Base-by-base conservation (phyloP, 2,113 vertebrate species). In the Tupaia chinensis region DNA sequence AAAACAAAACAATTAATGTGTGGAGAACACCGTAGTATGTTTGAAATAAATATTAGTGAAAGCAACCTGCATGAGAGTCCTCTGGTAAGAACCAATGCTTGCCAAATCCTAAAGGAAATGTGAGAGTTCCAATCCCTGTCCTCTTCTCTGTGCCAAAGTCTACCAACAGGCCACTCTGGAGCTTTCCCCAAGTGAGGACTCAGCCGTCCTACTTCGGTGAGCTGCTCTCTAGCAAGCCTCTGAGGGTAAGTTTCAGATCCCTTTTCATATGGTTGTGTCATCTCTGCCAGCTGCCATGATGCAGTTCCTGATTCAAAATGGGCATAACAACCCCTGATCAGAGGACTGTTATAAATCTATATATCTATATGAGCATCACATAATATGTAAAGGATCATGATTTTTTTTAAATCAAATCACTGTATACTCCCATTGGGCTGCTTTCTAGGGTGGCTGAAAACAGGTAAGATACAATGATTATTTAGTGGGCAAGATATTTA, bases 81-180 rank as follows among this genome's bases (percentile, higher is more conserved):
- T 98, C 96, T 94, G 89, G 66, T 5, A 0, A 0, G 0, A 0
- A 0, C 76, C 84, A 32, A 95, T 97, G 0, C 96, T 97, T 32
- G 97, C 98, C 97, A 98, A 98, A 97, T 98, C 98, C 97, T 94
- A 98, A 98, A 98, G 98, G 93, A 98, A 95, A 97, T 98, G 98
- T 96, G 96, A 95, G 91, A 97, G 95, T 98, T 16, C 22, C 5
- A 68, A 53, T 14, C 3, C 70, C 20, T 73, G 0, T 5, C 13
- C 63, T 56, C 3, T 2, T 22, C 2, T 80, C 1, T 74, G 7
- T 91, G 69, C 10, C 66, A 85, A 23, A 54, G 2, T 44, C 17
- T 89, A 32, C 54, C 60, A 83, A 60, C 32, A 54, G 5, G 34
- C 66, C 20, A n/a, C 22, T n/a, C 5, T 25, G 60, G 68, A 68